Evolutionary conservation across 2,888 invertebrate species (phyloP).

Genomic region (Caenorhabditis afra): DNA sequence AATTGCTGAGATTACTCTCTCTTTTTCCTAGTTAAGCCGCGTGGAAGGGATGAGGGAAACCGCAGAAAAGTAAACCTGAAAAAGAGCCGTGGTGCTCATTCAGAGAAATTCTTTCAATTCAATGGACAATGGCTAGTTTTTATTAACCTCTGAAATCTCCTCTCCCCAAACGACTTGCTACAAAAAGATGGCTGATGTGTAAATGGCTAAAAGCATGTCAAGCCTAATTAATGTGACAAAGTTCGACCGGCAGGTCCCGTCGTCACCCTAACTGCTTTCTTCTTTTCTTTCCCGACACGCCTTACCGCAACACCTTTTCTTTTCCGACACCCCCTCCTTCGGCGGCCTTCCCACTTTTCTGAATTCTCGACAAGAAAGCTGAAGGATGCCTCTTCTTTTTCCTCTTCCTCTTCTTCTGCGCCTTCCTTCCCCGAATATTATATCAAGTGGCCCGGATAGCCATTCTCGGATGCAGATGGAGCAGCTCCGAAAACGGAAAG

Average conservation of each 20-base stretch:
- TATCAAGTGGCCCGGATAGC: constrained; percentile 39
- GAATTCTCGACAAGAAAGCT: constrained; percentile 12
- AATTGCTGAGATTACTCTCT: too few species aligned
- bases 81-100: too few species aligned
- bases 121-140: too few species aligned
- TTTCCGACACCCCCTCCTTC: background rate
- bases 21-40: too few species aligned
- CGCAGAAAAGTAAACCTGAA: too few species aligned
- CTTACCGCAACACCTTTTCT: constrained; percentile 1
- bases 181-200: background rate
- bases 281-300: background rate
- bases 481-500: constrained; percentile 33
- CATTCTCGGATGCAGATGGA: constrained; percentile 1
- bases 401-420: constrained; percentile 4
- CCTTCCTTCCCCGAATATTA: constrained; percentile 45
- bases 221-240: constrained; percentile 4
- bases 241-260: too few species aligned
- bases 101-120: too few species aligned
- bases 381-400: constrained; percentile 21
- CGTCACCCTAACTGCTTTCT: background rate
- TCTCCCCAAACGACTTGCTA: too few species aligned
- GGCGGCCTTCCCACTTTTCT: constrained; percentile 1
- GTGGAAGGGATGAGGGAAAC: too few species aligned
- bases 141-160: too few species aligned
- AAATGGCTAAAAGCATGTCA: constrained; percentile 47